Evolutionary conservation across 2,113 vertebrate species (phyloP).

Genomic region (Petaurus breviceps): DNA sequence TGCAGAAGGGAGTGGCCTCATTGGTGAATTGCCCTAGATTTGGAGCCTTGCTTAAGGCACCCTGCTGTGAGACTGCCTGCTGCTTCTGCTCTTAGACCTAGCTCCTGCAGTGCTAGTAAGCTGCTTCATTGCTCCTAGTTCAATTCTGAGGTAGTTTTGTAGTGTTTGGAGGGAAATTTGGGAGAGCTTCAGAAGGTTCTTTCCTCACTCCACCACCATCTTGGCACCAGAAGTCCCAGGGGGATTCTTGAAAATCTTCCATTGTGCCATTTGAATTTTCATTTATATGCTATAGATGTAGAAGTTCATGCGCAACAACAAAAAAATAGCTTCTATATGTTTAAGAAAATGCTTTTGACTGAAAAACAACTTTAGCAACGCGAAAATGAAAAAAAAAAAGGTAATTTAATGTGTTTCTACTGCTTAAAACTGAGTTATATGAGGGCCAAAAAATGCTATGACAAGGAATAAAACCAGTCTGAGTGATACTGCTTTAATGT

Average conservation of each 20-base stretch:
- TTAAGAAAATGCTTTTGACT: not conserved
- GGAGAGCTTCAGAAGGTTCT: no score
- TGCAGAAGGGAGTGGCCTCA: no score
- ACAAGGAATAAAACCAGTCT: not conserved
- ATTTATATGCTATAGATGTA: not conserved
- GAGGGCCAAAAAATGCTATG: not conserved
- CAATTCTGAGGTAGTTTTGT: no score
- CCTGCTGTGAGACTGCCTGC: no score
- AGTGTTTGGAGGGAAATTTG: no score
- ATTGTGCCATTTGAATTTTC: not conserved
- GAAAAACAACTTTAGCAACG: not conserved
- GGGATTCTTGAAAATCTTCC: not conserved
- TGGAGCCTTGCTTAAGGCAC: no score
- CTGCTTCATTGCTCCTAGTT: no score
- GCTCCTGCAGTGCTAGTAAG: no score
- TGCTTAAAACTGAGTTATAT: not conserved
- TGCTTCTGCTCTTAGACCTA: no score
- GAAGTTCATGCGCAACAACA: not conserved
- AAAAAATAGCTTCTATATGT: not conserved
- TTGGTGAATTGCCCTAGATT: no score
- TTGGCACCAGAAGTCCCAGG: not conserved
- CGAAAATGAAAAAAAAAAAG: not conserved
- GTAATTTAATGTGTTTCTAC: not conserved
- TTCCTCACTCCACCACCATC: no score
- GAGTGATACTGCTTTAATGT: not conserved